Base-by-base conservation (phyloP, 2,113 vertebrate species). In the Sinosuthora webbiana region DNA sequence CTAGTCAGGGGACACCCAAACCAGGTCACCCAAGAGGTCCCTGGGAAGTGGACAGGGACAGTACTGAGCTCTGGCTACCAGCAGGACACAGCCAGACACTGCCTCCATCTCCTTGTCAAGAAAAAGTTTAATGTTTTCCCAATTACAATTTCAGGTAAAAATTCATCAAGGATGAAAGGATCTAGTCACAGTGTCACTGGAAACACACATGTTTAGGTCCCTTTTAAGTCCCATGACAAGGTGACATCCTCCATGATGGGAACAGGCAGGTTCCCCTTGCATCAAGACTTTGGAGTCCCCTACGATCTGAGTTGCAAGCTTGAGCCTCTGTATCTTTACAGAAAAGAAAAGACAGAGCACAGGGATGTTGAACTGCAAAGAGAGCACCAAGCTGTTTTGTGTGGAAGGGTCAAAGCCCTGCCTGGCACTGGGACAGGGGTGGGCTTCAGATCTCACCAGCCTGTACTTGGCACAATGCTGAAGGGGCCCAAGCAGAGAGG, bases 301-400 rank as follows among this genome's bases (percentile, higher is more conserved):
- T 42, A 13, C 22, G 31, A 37, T 49, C 42, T 68, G 24, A 67
- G 42, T 49, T 0, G 0, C 9, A 50, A 50, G 16, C 22, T 42
- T 53, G 42, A 75, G 30, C 28, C 18, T 70, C 50, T 4, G 0
- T 15, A 33, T 39, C 60, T 42, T 44, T 30, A 19, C 45, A 67
- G 71, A 45, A 83, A 56, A 55, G 6, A 39, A 41, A 47, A 16
- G 45, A 6, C 11, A 52, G 9, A 42, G 30, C 23, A 27, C 21
- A 31, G 5, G 23, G 25, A 56, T 42, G 27, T 50, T 90, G 79
- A 74, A 45, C 60, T 35, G 49, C 60, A 65, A 81, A 64, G 39
- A 68, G 23, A n/a, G 9, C 30, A 55, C 37, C 33, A 42, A 60
- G 49, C 9, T 3, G 2, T 41, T 80, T n/a, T 55, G 19, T 4